These are phyloP conservation scores for Trematocara macrostoma DNA, from an alignment of 2,113 vertebrate genomes.

Conservation along the genomic window DNA sequence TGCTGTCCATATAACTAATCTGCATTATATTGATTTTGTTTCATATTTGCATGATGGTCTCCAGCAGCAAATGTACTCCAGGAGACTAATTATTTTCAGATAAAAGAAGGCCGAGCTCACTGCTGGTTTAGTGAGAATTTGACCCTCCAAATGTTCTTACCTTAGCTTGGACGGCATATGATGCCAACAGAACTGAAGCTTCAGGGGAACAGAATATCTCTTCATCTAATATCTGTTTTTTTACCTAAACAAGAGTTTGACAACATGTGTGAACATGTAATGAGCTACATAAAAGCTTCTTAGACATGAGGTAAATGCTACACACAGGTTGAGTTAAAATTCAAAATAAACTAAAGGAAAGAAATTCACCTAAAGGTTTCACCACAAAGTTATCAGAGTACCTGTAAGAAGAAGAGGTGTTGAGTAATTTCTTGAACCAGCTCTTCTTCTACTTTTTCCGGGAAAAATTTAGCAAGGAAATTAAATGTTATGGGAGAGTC, in stretches of 20 bases:
- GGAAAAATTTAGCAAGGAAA: slow-evolving; percentile 91
- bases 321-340: not conserved
- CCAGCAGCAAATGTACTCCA: not conserved
- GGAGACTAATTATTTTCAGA: not conserved
- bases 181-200: slow-evolving; percentile 87
- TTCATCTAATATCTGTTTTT: slow-evolving; percentile 92
- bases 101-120: not conserved
- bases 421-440: slow-evolving; percentile 93
- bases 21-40: not conserved
- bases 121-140: not conserved
- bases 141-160: slow-evolving; percentile 48
- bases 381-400: slow-evolving; percentile 6
- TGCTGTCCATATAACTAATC: not conserved
- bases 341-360: not conserved
- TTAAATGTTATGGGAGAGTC: slow-evolving; percentile 88
- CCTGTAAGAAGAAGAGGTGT: slow-evolving; percentile 94
- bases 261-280: not conserved
- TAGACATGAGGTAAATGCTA: not conserved
- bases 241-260: slow-evolving; percentile 73
- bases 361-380: not conserved
- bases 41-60: not conserved
- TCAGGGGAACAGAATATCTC: slow-evolving; percentile 92
- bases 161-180: slow-evolving; percentile 92
- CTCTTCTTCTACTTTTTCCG: slow-evolving; percentile 91
- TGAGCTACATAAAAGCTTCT: not conserved